Evolutionary conservation across 2,797 vertebrate genomes (phyloP).

Genomic region (Chloroceryle inda): DNA sequence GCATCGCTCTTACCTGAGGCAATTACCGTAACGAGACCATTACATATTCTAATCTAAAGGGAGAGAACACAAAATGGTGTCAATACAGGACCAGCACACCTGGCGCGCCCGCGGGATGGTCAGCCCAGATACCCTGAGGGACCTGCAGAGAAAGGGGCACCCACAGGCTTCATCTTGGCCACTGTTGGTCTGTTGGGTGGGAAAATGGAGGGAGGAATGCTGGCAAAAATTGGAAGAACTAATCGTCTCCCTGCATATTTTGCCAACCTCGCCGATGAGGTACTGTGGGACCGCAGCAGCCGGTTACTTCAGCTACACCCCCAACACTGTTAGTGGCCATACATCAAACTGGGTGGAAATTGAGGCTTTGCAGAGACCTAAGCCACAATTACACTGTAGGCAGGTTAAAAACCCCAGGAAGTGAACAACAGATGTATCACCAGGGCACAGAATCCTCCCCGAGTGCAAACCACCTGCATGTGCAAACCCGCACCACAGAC

Average conservation of each 20-base stretch:
- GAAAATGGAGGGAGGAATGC: rapidly evolving
- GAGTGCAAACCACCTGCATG: rapidly evolving
- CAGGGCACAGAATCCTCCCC: not conserved
- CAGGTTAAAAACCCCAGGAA: not conserved
- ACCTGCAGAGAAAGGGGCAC: not conserved
- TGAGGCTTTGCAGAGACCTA: not conserved
- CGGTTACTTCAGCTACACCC: not conserved
- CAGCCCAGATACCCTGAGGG: too few relatives aligned
- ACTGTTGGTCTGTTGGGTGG: not conserved
- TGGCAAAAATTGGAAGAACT: not conserved
- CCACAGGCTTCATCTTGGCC: not conserved
- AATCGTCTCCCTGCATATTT: not conserved
- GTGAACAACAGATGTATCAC: rapidly evolving
- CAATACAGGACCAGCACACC: conserved; percentile 31
- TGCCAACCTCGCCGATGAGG: not conserved
- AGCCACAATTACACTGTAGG: not conserved
- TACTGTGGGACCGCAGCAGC: not conserved
- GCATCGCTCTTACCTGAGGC: conserved; percentile 89
- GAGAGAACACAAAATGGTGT: conserved; percentile 83
- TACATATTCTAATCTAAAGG: conserved; percentile 82
- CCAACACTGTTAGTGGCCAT: not conserved
- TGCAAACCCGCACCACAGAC: not conserved
- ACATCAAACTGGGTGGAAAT: not conserved
- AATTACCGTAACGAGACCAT: conserved; percentile 84
- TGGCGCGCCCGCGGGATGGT: not conserved